These are phyloP conservation scores for Lasioglossum oenotherae DNA, from an alignment of 2,888 invertebrate species.

Conservation along the genomic window DNA sequence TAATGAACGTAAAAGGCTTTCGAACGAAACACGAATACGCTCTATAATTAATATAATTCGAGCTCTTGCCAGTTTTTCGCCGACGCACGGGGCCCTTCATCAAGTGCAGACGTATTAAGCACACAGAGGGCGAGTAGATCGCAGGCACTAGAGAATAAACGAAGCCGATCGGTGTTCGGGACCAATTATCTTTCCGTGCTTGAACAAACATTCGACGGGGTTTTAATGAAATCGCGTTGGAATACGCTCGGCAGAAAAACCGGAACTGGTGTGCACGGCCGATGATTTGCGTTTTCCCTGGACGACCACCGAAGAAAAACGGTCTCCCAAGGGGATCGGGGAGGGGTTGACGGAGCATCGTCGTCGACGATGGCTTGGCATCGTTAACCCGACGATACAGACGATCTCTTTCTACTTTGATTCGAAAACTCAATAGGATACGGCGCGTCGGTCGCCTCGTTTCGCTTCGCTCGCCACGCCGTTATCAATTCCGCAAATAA, in stretches of 20 bases:
- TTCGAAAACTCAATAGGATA: conserved; percentile 56
- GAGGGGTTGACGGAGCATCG: neutral
- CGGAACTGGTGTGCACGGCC: neutral
- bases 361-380: conserved; percentile 30
- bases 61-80: neutral
- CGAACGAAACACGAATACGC: neutral
- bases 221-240: conserved; percentile 28
- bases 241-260: conserved; percentile 2
- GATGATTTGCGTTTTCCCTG: neutral
- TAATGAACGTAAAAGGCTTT: neutral
- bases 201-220: conserved; percentile 3
- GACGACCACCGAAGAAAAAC: neutral
- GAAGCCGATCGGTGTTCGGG: neutral
- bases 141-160: conserved; percentile 2
- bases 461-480: conserved; percentile 8
- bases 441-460: conserved; percentile 33
- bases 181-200: conserved; percentile 11
- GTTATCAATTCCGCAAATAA: conserved; percentile 53
- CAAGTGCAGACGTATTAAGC: neutral
- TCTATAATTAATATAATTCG: neutral
- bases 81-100: neutral
- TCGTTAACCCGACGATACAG: conserved; percentile 59
- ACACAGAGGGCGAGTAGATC: neutral
- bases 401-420: conserved; percentile 58
- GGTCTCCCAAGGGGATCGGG: neutral